Base-by-base conservation (phyloP, 2,888 invertebrate genomes). In the Nyleta sp. region DNA sequence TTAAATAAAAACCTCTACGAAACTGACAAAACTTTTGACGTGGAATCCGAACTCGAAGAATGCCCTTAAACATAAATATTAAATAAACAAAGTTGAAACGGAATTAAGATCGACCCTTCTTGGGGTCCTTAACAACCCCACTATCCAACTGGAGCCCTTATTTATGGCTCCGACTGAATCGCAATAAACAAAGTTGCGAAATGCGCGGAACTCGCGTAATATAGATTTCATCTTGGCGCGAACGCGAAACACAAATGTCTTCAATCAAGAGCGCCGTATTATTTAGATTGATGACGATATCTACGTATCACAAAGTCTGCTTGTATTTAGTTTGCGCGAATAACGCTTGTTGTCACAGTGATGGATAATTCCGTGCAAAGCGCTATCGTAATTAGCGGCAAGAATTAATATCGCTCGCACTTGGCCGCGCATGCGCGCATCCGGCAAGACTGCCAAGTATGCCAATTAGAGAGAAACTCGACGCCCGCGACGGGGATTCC, bases 391-490 rank as follows among this genome's bases (percentile, higher is more conserved):
- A 75, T 74, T 60, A 74, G 35, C 48, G 24, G 38, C 67, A 40
- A 67, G 67, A 71, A 77, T 77, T 71, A 71, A 71, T 65, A 71
- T 60, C 57, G 20, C 40, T 46, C 24, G 44, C 38, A 65, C 59
- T 64, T 76, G 33, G 52, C 48, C 44, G 64, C 52, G 65, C 59
- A 44, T 53, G 60, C 59, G 46, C 18, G 44, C 52, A 71, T 60
- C 46, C 38, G 38, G 18, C 53, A 60, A 71, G 67, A 72, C 55
- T 67, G 65, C 77, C 67, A 71, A 77, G 65, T 77, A 77, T 77
- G 71, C 71, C 64, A 70, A 76, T 76, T 76, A 76, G 64, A 62
- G 46, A 15, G 76, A 62, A 75, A 70, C 62, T 57, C 62, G 40
- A 52, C 24, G 38, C 52, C 28, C 33, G 48, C 40, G 59, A 20